Percentiles rank a stretch among this genome's conserved stretches.
Conservation (phyloP, 2,888 invertebrate species). For the Patella pellucida region DNA sequence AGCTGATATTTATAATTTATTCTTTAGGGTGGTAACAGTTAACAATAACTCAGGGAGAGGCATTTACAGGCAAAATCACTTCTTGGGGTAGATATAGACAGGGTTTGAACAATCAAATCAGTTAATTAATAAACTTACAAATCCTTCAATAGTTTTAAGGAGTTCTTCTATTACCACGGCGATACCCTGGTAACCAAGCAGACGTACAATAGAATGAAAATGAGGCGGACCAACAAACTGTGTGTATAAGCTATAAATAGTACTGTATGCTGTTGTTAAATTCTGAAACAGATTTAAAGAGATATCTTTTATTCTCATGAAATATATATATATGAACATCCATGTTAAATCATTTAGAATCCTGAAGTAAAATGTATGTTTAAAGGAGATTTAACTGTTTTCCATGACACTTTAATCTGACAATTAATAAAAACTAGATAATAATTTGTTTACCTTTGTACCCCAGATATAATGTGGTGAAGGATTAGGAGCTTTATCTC, state of each 20-base stretch:
- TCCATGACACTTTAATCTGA: too few relatives aligned
- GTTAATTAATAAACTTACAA: conserved; percentile 70
- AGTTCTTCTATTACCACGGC: conserved; percentile 97
- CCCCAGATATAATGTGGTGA: conserved; percentile 96
- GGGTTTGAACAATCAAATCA: too few relatives aligned
- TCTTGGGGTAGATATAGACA: too few relatives aligned
- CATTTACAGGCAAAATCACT: too few relatives aligned
- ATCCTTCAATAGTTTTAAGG: conserved; percentile 90
- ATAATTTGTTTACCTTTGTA: conserved; percentile 77
- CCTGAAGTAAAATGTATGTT: too few relatives aligned
- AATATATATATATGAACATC: too few relatives aligned
- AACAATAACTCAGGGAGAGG: too few relatives aligned
- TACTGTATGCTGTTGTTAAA: conserved; percentile 52
- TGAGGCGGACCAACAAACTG: conserved; percentile 95
- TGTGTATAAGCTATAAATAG: conserved; percentile 90
- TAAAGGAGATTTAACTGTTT: too few relatives aligned
- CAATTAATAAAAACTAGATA: too few relatives aligned
- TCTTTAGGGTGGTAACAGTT: too few relatives aligned
- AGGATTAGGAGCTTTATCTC: conserved; percentile 93
- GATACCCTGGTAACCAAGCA: conserved; percentile 98
- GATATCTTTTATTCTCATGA: background rate
- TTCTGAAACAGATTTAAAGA: conserved; percentile 39
- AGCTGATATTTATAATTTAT: too few relatives aligned
- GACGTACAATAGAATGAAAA: conserved; percentile 90
- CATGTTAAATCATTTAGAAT: too few relatives aligned